Evolutionary conservation across 2,797 vertebrate species (phyloP), one percentile per base, ranked within the genome.

Genomic region (Ara ararauna): DNA sequence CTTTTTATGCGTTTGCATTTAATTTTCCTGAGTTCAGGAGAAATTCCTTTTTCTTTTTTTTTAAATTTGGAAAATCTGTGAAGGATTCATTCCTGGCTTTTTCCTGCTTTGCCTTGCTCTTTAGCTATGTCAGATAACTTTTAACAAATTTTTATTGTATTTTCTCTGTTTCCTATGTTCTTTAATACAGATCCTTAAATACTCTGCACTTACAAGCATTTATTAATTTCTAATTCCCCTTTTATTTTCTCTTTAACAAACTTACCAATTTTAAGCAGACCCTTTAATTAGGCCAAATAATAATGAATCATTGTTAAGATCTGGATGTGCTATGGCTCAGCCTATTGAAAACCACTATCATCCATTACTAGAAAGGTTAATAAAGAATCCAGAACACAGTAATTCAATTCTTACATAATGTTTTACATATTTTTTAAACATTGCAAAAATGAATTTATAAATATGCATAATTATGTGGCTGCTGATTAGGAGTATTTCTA

Each of bases 351-450:
- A 34, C 16, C 11, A 7, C 7, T 21, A 26, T 7, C 7, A 74
- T 32, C 1, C 5, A 11, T 38, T 70, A 64, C 45, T 7, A 56
- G 32, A 75, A 85, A 44, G n/a, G 0, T 0, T 30, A 13, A 26
- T 70, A 38, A 70, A 56, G 32, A 56, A 19, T 13, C 16, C 36
- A 23, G 21, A 70, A 51, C 13, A 17, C 50, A n/a, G 21, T 9
- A 26, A n/a, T 56, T 50, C 29, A 70, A 56, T 20, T 20, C 11
- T 22, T 19, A 32, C 30, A 4, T 13, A 45, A 70, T 51, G n/a
- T 30, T 62, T 56, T 56, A 1, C 0, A 16, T 24, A 36, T 56
- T 80, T 65, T 79, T 56, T 0, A 50, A 68, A 68, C 16, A 50
- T 30, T 68, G 9, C 7, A 68, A 13, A 68, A 48, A 30, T 22